A percentile compares a stretch with the other conserved stretches of the same genome.
phyloP scores from a whole-genome alignment of 2,888 invertebrate genomes.

The Odontothrips loti region DNA sequence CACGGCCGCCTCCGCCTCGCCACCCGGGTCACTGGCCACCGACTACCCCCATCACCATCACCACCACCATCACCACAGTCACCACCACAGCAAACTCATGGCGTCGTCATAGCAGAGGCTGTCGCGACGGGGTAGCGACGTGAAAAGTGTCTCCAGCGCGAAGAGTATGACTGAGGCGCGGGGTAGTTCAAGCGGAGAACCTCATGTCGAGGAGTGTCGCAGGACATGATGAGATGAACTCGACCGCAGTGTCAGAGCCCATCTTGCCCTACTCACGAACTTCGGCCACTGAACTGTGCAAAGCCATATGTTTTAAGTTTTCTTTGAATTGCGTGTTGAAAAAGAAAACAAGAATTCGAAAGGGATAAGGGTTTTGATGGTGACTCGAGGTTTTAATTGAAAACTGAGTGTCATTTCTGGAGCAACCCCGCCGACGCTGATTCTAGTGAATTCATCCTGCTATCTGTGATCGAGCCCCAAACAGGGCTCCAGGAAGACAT shows the following conservation, averaged over 20 bases:
- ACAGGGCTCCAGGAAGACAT: background rate
- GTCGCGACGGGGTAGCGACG: background rate
- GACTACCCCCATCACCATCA: conserved; percentile 16
- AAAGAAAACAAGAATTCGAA: background rate
- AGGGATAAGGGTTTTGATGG: background rate
- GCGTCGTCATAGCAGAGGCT: background rate
- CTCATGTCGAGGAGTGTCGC: background rate
- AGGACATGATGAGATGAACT: background rate
- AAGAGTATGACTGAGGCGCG: background rate
- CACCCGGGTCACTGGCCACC: background rate
- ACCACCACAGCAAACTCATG: conserved; percentile 22
- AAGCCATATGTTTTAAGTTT: background rate
- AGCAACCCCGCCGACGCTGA: background rate
- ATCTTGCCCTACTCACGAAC: background rate
- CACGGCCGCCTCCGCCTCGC: background rate
- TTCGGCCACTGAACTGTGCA: background rate
- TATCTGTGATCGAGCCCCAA: conserved; percentile 2
- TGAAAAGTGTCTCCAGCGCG: background rate
- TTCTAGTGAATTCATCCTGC: background rate
- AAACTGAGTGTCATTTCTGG: background rate
- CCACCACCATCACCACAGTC: conserved; percentile 10
- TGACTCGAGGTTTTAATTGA: background rate
- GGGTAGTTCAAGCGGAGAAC: background rate
- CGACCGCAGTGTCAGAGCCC: background rate
- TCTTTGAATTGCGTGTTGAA: background rate